phyloP scores from a whole-genome alignment of 2,797 vertebrate species.

The Takifugu rubripes region DNA sequence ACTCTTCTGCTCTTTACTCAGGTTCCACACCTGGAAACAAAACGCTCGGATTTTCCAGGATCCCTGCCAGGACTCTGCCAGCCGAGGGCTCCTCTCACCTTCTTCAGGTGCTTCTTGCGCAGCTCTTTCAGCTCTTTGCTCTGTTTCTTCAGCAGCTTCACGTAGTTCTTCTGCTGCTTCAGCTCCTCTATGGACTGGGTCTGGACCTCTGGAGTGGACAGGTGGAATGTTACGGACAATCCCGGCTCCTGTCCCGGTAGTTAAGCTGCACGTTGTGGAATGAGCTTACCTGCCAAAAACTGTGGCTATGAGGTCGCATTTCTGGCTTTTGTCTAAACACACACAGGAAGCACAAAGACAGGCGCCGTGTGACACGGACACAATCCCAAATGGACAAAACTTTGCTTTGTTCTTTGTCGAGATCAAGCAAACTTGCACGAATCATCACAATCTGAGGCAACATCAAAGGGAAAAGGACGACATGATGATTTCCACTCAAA shows the following conservation, averaged over 20 bases:
- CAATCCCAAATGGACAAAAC: neutral
- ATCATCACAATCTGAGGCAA: neutral
- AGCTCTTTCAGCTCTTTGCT: constrained; percentile 83
- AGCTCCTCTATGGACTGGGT: constrained; percentile 75
- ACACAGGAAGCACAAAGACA: constrained; percentile 29
- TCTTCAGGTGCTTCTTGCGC: constrained; percentile 83
- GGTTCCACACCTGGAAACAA: constrained; percentile 63
- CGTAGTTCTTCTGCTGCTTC: constrained; percentile 76
- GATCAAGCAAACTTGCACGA: too few species aligned
- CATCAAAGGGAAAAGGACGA: neutral
- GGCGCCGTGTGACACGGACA: constrained; percentile 42
- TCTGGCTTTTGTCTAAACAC: constrained; percentile 60
- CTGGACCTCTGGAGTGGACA: constrained; percentile 64
- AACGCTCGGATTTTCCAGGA: too few species aligned
- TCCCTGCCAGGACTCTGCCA: too few species aligned
- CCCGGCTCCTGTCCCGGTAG: too few species aligned
- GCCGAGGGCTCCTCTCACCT: constrained; percentile 55
- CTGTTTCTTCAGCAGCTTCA: constrained; percentile 82
- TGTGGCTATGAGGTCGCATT: constrained; percentile 80
- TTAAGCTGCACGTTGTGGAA: too few species aligned
- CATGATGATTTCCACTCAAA: too few species aligned
- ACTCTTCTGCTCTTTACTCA: constrained; percentile 77
- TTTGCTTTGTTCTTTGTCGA: too few species aligned
- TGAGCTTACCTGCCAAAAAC: constrained; percentile 78
- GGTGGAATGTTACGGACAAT: neutral